Evolutionary conservation across 2,797 vertebrate species (phyloP), one percentile per base, ranked within the genome.

Genomic region (Sebastes goodei): DNA sequence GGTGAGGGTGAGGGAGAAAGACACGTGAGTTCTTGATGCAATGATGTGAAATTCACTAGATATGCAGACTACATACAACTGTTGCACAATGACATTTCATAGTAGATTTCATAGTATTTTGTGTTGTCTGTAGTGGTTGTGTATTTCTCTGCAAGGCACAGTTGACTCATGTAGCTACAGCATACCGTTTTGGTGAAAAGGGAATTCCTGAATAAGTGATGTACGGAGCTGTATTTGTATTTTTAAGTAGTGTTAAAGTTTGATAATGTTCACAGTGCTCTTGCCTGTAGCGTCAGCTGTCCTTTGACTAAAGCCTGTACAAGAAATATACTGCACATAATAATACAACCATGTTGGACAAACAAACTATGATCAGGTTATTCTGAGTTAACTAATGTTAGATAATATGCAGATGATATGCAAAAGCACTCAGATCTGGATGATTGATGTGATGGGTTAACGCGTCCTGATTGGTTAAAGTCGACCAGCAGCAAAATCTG

Each of bases 141-240:
- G 9, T 46, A 20, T 66, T 46, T 67, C 29, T 32, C 62, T 32
- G 14, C 4, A 1, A 59, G 63, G 20, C 12, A 57, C 46, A 38
- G 62, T 12, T 17, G 30, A 30, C 14, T 57, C 10, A 25, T 59
- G 25, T 11, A 29, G 49, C 49, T 4, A 42, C 56, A 27, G n/a
- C 11, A 3, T 11, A 10, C 49, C 21, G 33, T 64, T 52, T 62
- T 21, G 6, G 66, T 71, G 29, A 65, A 64, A 32, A 17, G 55
- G 29, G 60, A 53, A 52, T 20, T 60, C 10, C 60, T 64, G 20
- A 64, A 55, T 74, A 69, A 69, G n/a, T 63, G 71, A 69, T 71
- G 38, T 30, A 59, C 1, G n/a, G 30, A 59, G 17, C 38, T 27
- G 29, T 78, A 59, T 42, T 42, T 0, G 0, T 17, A 46, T 46